Percentiles rank a stretch among this genome's conserved stretches.
Conservation (phyloP, 2,888 invertebrate species). For the Agrochola lychnidis region DNA sequence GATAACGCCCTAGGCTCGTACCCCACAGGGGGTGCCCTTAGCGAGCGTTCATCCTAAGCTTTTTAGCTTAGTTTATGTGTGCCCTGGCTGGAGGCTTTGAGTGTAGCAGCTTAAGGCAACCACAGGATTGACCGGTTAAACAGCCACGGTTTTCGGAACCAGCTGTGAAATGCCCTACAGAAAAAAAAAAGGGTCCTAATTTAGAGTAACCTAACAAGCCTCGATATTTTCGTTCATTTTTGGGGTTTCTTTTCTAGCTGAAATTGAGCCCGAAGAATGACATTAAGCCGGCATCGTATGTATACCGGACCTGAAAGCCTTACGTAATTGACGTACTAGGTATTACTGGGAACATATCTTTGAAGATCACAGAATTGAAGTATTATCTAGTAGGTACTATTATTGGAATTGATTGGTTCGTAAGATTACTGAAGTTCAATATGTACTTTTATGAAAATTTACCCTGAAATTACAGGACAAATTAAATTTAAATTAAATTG, state of each 20-base stretch:
- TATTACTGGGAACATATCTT: neutral
- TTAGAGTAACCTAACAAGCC: neutral
- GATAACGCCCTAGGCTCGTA: no score
- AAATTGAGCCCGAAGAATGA: conserved; percentile 21
- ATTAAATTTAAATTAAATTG: no score
- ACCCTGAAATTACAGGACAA: no score
- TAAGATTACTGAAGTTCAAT: neutral
- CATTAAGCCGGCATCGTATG: conserved; percentile 3
- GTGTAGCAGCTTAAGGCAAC: no score
- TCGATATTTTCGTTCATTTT: neutral
- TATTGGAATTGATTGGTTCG: neutral
- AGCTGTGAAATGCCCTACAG: no score
- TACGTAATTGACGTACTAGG: conserved; percentile 6
- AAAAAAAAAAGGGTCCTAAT: no score
- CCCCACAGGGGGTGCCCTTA: no score
- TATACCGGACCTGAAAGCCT: conserved; percentile 8
- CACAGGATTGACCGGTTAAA: no score
- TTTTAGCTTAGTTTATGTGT: no score
- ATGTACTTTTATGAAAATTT: neutral
- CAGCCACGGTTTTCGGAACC: no score
- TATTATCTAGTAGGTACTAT: neutral
- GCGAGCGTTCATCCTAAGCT: no score
- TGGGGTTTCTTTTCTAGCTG: neutral
- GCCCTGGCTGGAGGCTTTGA: no score
- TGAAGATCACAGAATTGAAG: neutral